Base-by-base conservation (phyloP, 1,140 invertebrate genomes). In the Mya arenaria region DNA sequence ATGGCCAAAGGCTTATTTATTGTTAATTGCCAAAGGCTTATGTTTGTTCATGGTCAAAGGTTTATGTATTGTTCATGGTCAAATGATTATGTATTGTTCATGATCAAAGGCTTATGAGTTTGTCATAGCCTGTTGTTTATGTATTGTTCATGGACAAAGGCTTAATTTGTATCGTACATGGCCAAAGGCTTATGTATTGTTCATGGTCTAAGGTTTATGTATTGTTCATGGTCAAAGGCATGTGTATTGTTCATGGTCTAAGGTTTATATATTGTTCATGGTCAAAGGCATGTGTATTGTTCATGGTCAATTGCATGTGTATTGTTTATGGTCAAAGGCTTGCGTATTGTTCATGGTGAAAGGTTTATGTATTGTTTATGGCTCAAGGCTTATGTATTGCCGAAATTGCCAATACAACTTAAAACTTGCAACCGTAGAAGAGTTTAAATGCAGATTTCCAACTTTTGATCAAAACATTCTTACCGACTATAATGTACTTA, bases 401-500 rank as follows among this genome's bases (percentile, higher is more conserved):
- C n/a, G 10, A 13, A 13, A 10, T 13, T 48, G n/a, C 10, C n/a
- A 10, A 48, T 48, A 10, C 10, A 48, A 10, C 10, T 13, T 48
- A 48, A 48, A 48, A 13, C n/a, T 56, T 48, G 10, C n/a, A 48
- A 13, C 10, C 10, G 44, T 13, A n/a, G 10, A 13, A 13, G 13
- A 48, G 13, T 13, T 48, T 13, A 13, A 13, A 13, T 13, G n/a
- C 44, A 48, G 13, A 48, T 48, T 48, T 48, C n/a, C 13, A 48
- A 13, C 44, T 13, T 48, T 48, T n/a, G 13, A 48, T 48, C 44
- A n/a, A n/a, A n/a, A n/a, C n/a, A n/a, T 48, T n/a, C 71, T 28
- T 60, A 78, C 74, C 62, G 19, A 78, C 74, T 37, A 78, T 17
- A 10, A 66, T 32, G 25, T 48, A 41, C 8, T 32, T 48, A 17